A percentile compares a stretch with the other conserved stretches of the same genome.
These are phyloP conservation scores for Ericerus pela DNA, from an alignment of 1,140 invertebrate species.

Conservation along the genomic window DNA sequence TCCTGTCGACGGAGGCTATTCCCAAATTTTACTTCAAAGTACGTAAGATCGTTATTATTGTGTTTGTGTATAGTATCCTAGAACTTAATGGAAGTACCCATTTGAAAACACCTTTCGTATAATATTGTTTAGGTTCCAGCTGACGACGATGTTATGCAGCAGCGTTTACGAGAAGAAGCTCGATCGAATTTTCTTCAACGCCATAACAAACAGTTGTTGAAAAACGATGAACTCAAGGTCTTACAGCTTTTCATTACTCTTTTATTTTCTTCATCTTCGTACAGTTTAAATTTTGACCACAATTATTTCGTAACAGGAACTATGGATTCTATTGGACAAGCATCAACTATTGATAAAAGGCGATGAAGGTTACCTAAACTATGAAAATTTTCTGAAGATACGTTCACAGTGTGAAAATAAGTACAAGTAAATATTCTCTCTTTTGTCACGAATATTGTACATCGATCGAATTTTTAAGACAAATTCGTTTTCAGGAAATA, in stretches of 20 bases:
- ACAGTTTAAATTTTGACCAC: not conserved
- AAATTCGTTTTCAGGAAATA: constrained; percentile 40
- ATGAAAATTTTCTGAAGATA: constrained; percentile 67
- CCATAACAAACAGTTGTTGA: constrained; percentile 62
- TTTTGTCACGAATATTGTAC: not conserved
- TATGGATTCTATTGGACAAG: constrained; percentile 70
- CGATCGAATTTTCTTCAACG: constrained; percentile 70
- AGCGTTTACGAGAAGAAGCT: constrained; percentile 75
- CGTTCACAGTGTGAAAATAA: constrained; percentile 49
- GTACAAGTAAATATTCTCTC: constrained; percentile 37
- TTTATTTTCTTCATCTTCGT: constrained; percentile 1
- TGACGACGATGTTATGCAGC: constrained; percentile 54
- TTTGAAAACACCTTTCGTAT: too few relatives aligned
- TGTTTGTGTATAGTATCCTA: too few relatives aligned
- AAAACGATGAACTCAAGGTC: constrained; percentile 72
- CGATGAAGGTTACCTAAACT: constrained; percentile 72
- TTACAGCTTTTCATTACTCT: not conserved
- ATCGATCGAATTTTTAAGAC: not conserved
- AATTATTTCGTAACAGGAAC: constrained; percentile 31
- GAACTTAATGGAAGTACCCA: too few relatives aligned
- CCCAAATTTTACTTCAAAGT: too few relatives aligned
- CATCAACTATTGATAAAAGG: constrained; percentile 53
- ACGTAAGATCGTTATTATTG: too few relatives aligned
- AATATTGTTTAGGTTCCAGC: constrained; percentile 50
- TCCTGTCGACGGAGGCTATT: too few relatives aligned